These are phyloP conservation scores for Helicolenus hilgendorfi DNA, from an alignment of 2,797 vertebrate species.

Conservation along the genomic window DNA sequence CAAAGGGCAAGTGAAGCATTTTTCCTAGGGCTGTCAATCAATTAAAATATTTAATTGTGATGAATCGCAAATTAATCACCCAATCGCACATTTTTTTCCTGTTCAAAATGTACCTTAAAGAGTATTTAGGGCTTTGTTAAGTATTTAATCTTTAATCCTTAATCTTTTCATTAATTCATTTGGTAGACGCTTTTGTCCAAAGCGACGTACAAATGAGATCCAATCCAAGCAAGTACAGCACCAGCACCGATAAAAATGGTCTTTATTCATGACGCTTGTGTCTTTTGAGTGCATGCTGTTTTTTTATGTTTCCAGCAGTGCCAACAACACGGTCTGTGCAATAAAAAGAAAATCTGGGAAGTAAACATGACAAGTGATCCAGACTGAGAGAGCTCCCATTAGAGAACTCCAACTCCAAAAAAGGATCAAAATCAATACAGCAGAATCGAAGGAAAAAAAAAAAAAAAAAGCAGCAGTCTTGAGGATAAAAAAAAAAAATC, in stretches of 20 bases:
- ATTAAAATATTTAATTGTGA: too few relatives aligned
- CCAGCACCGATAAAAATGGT: too few relatives aligned
- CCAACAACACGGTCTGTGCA: not conserved
- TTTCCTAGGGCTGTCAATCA: not conserved
- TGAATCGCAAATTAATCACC: too few relatives aligned
- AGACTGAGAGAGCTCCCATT: not conserved
- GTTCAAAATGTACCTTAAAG: too few relatives aligned
- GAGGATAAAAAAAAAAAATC: not conserved
- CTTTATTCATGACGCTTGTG: not conserved
- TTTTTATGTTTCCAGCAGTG: conserved; percentile 2
- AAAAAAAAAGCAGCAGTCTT: not conserved
- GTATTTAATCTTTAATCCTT: too few relatives aligned
- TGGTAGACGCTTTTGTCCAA: not conserved
- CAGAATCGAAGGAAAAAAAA: not conserved
- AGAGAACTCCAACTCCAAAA: not conserved
- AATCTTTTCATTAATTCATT: not conserved
- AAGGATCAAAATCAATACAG: not conserved
- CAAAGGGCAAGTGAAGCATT: not conserved
- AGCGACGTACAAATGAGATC: not conserved
- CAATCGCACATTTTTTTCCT: too few relatives aligned
- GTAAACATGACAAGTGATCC: not conserved
- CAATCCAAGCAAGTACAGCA: not conserved
- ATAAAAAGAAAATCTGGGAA: not conserved
- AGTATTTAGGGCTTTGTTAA: too few relatives aligned
- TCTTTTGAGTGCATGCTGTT: not conserved